Base-by-base conservation (phyloP, 2,888 invertebrate species). In the Leuctra nigra region DNA sequence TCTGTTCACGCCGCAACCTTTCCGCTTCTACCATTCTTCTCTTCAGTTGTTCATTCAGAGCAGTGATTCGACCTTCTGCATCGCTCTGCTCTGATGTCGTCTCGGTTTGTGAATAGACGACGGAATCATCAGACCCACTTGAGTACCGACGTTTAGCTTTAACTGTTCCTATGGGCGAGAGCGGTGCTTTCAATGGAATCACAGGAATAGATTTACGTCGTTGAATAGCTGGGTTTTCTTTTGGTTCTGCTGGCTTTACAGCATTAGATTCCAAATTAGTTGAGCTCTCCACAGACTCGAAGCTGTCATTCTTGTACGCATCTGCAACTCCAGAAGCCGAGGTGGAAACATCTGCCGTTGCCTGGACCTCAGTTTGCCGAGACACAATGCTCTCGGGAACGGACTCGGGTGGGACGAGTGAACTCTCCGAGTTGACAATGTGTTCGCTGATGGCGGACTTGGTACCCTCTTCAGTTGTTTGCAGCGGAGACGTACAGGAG, bases 21-120 rank as follows among this genome's bases (percentile, higher is more conserved):
- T 75, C 75, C 14, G 75, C 75, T 64, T 76, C 75, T 25, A 67
- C 63, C 63, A 74, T 73, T 9, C 76, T 65, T 13, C 70, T 65
- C n/a, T 70, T 67, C 20, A 77, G 67, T 61, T 77, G 74, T 58
- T 77, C 76, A 54, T 71, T 71, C 56, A 77, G 67, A 18, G 75
- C 74, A 53, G 71, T 65, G 50, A 78, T 72, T 18, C 75, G 65
- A 4, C 72, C 72, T 63, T 77, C 77, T 35, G 74, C 70, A 62
- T 78, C 77, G 64, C 76, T 76, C 33, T 71, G 69, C 63, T 77
- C 78, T 6, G 75, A 75, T 39, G 70, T 67, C 2, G 74, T 73
- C 63, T 75, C 74, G 55, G 63, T 65, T 54, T 68, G 67, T 13
- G 68, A 68, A 22, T 66, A 62, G 6, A 65, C 62, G 36, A 67